phyloP scores from a whole-genome alignment of 2,888 invertebrate species.

The Campoplex capitator region DNA sequence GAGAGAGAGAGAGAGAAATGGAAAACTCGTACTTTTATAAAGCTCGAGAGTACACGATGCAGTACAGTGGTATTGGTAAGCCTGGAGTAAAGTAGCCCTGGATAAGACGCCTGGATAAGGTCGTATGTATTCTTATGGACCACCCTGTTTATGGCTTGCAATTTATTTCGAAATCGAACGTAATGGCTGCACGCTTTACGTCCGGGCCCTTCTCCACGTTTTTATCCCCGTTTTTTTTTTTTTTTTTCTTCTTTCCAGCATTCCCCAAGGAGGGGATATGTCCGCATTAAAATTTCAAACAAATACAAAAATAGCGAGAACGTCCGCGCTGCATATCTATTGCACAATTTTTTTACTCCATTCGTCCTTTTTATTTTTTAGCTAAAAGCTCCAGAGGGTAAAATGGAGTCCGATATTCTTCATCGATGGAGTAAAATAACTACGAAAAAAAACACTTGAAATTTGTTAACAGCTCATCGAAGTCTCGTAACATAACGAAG shows the following conservation, averaged over 20 bases:
- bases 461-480: too few species aligned
- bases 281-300: constrained; percentile 83
- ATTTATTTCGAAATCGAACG: constrained; percentile 84
- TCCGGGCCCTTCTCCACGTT: constrained; percentile 70
- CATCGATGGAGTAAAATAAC: constrained; percentile 31
- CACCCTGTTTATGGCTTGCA: constrained; percentile 83
- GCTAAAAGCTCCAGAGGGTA: background rate
- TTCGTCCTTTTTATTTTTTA: background rate
- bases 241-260: background rate
- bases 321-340: constrained; percentile 78
- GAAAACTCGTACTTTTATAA: constrained; percentile 35
- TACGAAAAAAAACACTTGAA: background rate
- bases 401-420: background rate
- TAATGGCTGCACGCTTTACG: constrained; percentile 83
- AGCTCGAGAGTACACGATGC: constrained; percentile 40
- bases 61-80: constrained; percentile 58
- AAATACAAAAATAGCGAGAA: constrained; percentile 79
- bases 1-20: background rate
- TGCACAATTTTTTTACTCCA: constrained; percentile 73
- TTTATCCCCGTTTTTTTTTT: constrained; percentile 9
- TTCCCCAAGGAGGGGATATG: constrained; percentile 50
- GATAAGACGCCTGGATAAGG: constrained; percentile 73
- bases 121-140: constrained; percentile 83
- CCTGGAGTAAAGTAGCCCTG: constrained; percentile 60
- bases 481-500: too few species aligned